A percentile compares a stretch with the other conserved stretches of the same genome.
Conservation (phyloP, 2,113 vertebrate species). For the Oreotrochilus melanogaster region DNA sequence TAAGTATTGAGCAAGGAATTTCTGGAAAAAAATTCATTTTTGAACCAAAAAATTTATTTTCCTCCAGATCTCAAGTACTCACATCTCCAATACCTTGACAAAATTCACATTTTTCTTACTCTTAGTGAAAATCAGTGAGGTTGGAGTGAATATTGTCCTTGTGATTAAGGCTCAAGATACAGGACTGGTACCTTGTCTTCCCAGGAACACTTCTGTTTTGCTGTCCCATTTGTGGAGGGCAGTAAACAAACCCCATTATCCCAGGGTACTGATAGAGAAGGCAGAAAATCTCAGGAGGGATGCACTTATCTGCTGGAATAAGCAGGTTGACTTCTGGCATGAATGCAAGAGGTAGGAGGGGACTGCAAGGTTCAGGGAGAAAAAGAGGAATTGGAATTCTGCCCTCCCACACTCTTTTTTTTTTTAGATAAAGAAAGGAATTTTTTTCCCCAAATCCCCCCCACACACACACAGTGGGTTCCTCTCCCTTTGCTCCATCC, state of each 20-base stretch:
- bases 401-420: accelerated
- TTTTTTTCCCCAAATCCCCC: background rate
- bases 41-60: background rate
- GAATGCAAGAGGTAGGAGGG: background rate
- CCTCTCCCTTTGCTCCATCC: background rate
- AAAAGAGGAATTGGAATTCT: background rate
- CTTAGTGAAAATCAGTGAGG: background rate
- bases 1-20: background rate
- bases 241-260: accelerated
- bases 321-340: background rate
- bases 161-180: accelerated
- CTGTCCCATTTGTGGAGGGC: background rate
- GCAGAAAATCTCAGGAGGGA: background rate
- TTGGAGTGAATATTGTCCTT: background rate
- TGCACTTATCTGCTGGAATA: accelerated
- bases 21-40: background rate
- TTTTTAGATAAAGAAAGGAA: background rate
- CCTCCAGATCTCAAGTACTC: background rate
- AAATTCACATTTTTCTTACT: background rate
- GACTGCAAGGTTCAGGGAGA: no score
- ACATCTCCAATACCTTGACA: background rate
- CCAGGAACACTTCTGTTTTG: background rate
- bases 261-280: accelerated
- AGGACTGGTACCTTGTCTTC: background rate
- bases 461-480: background rate